phyloP scores from a whole-genome alignment of 1,140 invertebrate genomes.

The Bombus affinis region DNA sequence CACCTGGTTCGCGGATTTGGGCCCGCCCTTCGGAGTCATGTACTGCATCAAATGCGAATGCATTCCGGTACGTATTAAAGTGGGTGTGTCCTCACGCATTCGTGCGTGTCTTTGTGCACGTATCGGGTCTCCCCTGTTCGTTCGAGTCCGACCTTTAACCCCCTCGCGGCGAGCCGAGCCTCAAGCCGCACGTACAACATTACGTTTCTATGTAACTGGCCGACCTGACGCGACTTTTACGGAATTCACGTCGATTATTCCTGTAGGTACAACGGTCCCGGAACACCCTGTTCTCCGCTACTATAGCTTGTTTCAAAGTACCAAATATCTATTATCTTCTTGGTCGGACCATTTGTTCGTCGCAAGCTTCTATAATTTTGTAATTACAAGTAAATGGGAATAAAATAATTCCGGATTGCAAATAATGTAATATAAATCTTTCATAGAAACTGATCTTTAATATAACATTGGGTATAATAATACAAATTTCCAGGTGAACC shows the following conservation, averaged over 20 bases:
- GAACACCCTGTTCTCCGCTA: neutral
- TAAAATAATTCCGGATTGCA: too few species aligned
- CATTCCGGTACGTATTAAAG: slow-evolving; percentile 89
- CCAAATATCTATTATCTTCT: neutral
- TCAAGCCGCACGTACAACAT: slow-evolving; percentile 43
- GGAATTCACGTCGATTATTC: slow-evolving; percentile 16
- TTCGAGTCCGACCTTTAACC: slow-evolving; percentile 56
- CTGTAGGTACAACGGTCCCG: neutral
- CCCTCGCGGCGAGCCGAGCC: slow-evolving; percentile 47
- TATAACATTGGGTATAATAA: too few species aligned
- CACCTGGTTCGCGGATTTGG: slow-evolving; percentile 94
- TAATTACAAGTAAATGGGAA: too few species aligned
- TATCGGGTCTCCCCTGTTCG: neutral
- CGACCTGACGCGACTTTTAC: slow-evolving; percentile 34
- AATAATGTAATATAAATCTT: too few species aligned
- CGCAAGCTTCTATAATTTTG: too few species aligned
- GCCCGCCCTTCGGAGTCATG: slow-evolving; percentile 95
- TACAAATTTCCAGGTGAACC: too few species aligned
- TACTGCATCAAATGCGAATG: slow-evolving; percentile 97
- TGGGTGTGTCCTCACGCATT: slow-evolving; percentile 45
- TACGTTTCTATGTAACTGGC: slow-evolving; percentile 39
- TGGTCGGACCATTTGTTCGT: neutral
- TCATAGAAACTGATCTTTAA: too few species aligned
- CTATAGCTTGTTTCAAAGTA: neutral
- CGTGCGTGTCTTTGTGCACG: neutral